phyloP scores from a whole-genome alignment of 2,113 vertebrate genomes.

The Strix aluco region DNA sequence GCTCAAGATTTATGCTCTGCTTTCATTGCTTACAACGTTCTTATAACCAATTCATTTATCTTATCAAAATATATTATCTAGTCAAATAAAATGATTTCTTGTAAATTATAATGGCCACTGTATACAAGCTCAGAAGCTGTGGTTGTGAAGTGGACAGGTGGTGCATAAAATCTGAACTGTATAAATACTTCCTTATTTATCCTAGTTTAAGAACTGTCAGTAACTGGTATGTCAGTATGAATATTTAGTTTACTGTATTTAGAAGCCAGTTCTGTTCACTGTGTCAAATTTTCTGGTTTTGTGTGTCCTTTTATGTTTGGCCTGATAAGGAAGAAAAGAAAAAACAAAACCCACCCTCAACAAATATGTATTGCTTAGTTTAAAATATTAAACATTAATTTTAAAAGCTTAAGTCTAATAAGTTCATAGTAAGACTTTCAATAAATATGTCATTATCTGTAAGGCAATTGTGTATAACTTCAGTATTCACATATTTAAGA shows the following conservation, averaged over 20 bases:
- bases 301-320: background rate
- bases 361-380: background rate
- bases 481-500: background rate
- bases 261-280: background rate
- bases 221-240: background rate
- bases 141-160: background rate
- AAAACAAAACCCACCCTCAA: background rate
- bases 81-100: background rate
- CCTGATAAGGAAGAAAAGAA: background rate
- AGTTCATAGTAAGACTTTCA: background rate
- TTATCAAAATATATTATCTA: background rate
- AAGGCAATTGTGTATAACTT: background rate
- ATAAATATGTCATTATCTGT: background rate
- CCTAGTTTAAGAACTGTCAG: background rate
- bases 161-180: background rate
- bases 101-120: background rate
- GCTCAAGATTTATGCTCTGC: background rate
- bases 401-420: background rate
- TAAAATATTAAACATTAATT: background rate
- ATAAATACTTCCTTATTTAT: background rate
- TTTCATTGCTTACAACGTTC: background rate
- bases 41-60: background rate
- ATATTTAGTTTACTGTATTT: background rate
- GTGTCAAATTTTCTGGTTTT: background rate
- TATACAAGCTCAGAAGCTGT: background rate